Evolutionary conservation across 1,140 invertebrate genomes (phyloP), one percentile per base, ranked within the genome.

Genomic region (Apis cerana): DNA sequence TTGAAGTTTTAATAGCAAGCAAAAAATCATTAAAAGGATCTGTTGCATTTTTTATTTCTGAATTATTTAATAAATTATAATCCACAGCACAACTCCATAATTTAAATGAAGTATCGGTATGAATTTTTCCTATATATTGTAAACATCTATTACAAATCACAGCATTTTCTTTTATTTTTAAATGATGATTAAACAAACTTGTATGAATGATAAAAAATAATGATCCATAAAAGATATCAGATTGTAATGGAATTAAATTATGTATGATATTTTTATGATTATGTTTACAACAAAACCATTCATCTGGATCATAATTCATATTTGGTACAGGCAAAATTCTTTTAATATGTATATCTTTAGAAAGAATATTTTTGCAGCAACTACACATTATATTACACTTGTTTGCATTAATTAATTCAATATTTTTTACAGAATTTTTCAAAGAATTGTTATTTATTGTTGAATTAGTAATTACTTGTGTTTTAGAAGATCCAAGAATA

Each of bases 251-350:
- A 50, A 83, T 68, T 33, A 93, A 75, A 7, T 89, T 81, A 56
- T 83, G 75, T 48, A 70, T n/a, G n/a, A 83, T 75, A 74, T 82
- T 17, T 56, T 85, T 65, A 7, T 83, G 74, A 50, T 61, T 86
- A 62, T 94, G 91, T 23, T 83, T 91, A 79, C 92, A 93, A 70
- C 93, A 94, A 80, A 94, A 94, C 92, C 93, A 94, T 72, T 94
- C 92, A 23, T 78, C 75, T 23, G 91, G 89, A 82, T 94, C 92
- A 75, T 87, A 94, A 15, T 93, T 91, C 27, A 56, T 64, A 61
- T 90, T 89, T 33, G 93, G 93, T 33, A 93, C 52, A 67, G 93
- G 92, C 50, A 94, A 82, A 33, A 93, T 76, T 83, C 93, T 90
- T 61, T 88, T 71, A 69, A 94, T 89, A 68, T 71, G 80, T 61